phyloP scores from a whole-genome alignment of 2,888 invertebrate genomes.

The Allolobophora icterica region DNA sequence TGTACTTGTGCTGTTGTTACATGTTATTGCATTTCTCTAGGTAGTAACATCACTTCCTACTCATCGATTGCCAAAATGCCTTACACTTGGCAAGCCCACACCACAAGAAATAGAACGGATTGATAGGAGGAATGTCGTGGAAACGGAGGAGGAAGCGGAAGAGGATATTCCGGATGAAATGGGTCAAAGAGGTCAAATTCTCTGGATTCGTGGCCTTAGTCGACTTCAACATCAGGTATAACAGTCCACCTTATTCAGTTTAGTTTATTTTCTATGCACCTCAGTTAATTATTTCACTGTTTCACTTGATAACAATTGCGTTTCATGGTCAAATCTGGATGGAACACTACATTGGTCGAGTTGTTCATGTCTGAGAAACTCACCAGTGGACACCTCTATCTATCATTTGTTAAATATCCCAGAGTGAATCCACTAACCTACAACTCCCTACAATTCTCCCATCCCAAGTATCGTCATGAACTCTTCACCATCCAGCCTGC shows the following conservation, averaged over 20 bases:
- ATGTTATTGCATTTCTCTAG: conserved; percentile 69
- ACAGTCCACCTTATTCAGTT: neutral
- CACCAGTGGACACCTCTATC: neutral
- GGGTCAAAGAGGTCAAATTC: conserved; percentile 96
- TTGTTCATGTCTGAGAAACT: neutral
- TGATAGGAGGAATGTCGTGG: conserved; percentile 45
- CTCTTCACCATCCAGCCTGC: too few relatives aligned
- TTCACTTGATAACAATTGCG: neutral
- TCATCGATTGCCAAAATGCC: conserved; percentile 79
- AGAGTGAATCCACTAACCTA: too few relatives aligned
- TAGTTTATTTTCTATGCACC: conserved; percentile 36
- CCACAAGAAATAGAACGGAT: conserved; percentile 53
- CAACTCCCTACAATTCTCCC: too few relatives aligned
- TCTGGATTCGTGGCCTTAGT: conserved; percentile 99
- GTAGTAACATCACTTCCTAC: conserved; percentile 95
- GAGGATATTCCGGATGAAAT: conserved; percentile 78
- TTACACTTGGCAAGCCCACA: conserved; percentile 60
- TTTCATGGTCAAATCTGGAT: neutral
- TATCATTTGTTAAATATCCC: neutral
- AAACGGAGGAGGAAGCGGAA: conserved; percentile 44
- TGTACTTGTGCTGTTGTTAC: neutral
- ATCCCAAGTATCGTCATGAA: too few relatives aligned
- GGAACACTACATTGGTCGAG: neutral
- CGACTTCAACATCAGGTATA: conserved; percentile 72
- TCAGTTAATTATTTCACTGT: conserved; percentile 13